phyloP scores from a whole-genome alignment of 2,797 vertebrate species.

The Amniataba percoides region DNA sequence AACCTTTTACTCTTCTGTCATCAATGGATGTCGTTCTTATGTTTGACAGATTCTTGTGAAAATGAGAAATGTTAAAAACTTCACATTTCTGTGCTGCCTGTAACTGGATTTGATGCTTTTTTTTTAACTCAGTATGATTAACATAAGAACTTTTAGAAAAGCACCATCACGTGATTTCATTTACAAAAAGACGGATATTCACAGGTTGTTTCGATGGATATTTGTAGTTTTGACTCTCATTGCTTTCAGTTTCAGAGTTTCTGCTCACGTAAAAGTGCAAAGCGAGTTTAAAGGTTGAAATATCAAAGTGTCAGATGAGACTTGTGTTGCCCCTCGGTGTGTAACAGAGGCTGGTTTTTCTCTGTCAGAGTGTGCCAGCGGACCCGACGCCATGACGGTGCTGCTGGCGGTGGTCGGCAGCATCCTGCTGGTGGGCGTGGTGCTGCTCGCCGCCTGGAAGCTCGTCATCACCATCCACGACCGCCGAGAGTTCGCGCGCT shows the following conservation, averaged over 20 bases:
- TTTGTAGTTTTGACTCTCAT: neutral
- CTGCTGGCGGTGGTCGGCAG: constrained; percentile 88
- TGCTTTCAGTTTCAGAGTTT: neutral
- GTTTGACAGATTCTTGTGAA: neutral
- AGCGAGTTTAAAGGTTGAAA: neutral
- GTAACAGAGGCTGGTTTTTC: neutral
- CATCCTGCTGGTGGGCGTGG: constrained; percentile 86
- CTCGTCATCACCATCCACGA: constrained; percentile 95
- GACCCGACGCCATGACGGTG: constrained; percentile 88
- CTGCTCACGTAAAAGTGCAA: no score
- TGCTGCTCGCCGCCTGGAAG: constrained; percentile 93
- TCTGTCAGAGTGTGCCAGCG: constrained; percentile 88
- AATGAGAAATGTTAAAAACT: neutral
- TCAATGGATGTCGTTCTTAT: neutral
- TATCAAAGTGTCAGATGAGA: neutral
- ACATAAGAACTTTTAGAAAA: no score
- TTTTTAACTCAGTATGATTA: fast-evolving
- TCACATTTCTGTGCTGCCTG: neutral
- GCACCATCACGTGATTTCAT: neutral
- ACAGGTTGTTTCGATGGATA: neutral
- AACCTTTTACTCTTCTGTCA: neutral
- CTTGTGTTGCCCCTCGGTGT: neutral
- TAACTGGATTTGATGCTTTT: neutral
- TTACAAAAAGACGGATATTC: neutral
- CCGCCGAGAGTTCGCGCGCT: constrained; percentile 92